Base-by-base conservation (phyloP, 2,888 invertebrate species). In the Tubulanus polymorphus region DNA sequence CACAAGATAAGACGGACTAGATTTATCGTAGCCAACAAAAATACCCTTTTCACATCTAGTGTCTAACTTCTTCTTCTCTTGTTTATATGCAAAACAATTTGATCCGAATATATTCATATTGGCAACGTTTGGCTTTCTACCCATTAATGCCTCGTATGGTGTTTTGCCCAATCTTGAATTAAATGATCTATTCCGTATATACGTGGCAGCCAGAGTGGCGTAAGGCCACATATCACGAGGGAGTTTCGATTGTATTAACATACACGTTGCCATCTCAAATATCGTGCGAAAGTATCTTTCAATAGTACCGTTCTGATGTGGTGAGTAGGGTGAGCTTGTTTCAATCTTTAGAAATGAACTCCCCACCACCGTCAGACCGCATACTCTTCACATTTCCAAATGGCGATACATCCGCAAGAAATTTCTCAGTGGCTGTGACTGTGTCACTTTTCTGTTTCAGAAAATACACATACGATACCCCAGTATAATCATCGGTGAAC, bases 181-280 rank as follows among this genome's bases (percentile, higher is more conserved):
- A 29, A 46, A 60, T 30, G 56, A 58, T 25, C 60, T 55, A 50
- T 60, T 60, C 3, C 54, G 12, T 12, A 53, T 61, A 45, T 61
- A 57, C 12, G 52, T 53, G 3, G 59, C 47, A 35, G 54, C 25
- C 52, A 55, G 48, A 2, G 57, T 52, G 18, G 55, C 59, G 54
- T 59, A 59, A 28, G 47, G 27, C 63, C 63, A 63, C 48, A 60
- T 23, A 10, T 20, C 37, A 41, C 58, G 59, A 20, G 60, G 54
- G 20, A 61, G 32, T 10, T 32, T 32, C 15, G 56, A 23, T 47
- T 59, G 37, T 20, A 55, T 23, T 32, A 32, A 48, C 48, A 62
- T 47, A 37, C 56, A 61, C 51, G 56, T 51, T 10, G 47, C 55
- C 58, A 56, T 62, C 27, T 62, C 56, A 41, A 61, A 61, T 23